Evolutionary conservation across 2,113 vertebrate species (phyloP), one percentile per base, ranked within the genome.

Genomic region (Cygnus atratus): DNA sequence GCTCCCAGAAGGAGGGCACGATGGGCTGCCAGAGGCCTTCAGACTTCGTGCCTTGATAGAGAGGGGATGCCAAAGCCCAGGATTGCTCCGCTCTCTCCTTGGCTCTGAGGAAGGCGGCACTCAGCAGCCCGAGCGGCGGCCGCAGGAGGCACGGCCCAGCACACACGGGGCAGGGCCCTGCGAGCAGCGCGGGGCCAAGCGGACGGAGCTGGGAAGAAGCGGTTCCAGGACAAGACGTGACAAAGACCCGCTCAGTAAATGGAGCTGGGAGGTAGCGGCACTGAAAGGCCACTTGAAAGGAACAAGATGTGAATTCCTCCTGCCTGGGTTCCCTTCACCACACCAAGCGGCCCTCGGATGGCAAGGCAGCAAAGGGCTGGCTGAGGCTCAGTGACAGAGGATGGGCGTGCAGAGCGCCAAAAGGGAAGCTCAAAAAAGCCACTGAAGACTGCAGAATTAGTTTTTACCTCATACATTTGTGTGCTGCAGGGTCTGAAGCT

Each of bases 191-290:
- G 2, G 2, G 0, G 74, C 80, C 44, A n/a, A 87, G 35, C 0
- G 14, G 24, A 28, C 11, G 75, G 39, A 68, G 8, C 19, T 2
- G 50, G 73, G n/a, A 67, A 85, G 59, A 44, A 39, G 39, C 9
- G 2, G 78, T 63, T 85, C 92, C 88, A 78, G 87, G 20, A 29
- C 0, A 33, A 89, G 61, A 50, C 0, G 0, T 5, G 57, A 31
- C 62, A 44, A 7, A 65, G 86, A 33, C 13, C 48, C 0, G 55
- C 76, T 31, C 50, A 18, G 70, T 6, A 43, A 44, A 31, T 33
- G 54, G 71, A 12, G 1, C 2, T 1, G 1, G 1, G 43, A 29
- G 14, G 68, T 1, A 7, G 18, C 2, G 3, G 55, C 12, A 17
- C 31, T 25, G 22, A 46, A 16, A 19, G 18, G 57, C 6, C 7